Conservation (phyloP, 1,140 invertebrate species). For the Bacillus rossius region DNA sequence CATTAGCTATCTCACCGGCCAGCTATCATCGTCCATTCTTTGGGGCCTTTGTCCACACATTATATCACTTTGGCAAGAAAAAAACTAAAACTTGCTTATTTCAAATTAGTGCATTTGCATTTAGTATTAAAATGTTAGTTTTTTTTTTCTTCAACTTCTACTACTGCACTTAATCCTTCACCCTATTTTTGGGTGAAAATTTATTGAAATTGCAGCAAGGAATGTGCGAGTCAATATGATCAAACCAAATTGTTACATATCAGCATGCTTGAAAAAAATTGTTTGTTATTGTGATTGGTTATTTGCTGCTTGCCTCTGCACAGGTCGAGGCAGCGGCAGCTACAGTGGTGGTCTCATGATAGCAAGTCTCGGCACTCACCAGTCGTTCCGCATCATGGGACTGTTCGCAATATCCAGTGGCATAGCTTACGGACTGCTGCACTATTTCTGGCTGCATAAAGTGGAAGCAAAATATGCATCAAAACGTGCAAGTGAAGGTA, state of each 20-base stretch:
- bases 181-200: neutral
- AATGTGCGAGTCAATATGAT: neutral
- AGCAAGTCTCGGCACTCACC: slow-evolving; percentile 59
- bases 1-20: no score
- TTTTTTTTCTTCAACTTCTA: neutral
- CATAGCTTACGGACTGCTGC: slow-evolving; percentile 59
- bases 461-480: slow-evolving; percentile 39
- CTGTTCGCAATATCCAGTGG: slow-evolving; percentile 60
- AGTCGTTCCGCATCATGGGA: slow-evolving; percentile 72
- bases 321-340: slow-evolving; percentile 68
- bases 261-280: neutral
- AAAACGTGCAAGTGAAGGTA: no score
- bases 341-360: slow-evolving; percentile 75
- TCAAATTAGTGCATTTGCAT: no score
- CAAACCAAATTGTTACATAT: neutral
- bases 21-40: no score
- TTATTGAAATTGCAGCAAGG: neutral
- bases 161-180: neutral
- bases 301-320: neutral
- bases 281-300: neutral
- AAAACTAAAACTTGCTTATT: no score
- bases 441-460: slow-evolving; percentile 63
- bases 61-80: no score
- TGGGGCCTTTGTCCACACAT: no score
- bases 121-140: no score